These are phyloP conservation scores for Apantesis nais DNA, from an alignment of 2,888 invertebrate species.

Conservation along the genomic window DNA sequence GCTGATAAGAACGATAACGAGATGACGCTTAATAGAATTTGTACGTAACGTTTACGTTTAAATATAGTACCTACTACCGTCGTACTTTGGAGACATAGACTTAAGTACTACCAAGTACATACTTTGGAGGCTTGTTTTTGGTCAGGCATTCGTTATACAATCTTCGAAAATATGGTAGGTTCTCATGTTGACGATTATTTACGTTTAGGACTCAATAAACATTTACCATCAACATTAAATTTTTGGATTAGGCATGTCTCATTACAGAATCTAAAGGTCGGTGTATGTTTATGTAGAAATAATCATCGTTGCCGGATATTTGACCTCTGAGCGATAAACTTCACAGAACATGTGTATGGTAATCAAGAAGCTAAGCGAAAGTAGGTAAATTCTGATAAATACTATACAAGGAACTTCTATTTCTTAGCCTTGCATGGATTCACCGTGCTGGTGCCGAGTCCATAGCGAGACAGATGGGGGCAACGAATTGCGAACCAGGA, in stretches of 20 bases:
- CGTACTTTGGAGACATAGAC: background rate
- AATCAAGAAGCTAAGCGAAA: background rate
- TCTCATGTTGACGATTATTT: background rate
- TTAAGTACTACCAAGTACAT: too few species aligned
- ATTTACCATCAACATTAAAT: background rate
- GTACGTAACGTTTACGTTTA: background rate
- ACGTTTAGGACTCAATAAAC: background rate
- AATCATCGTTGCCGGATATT: background rate
- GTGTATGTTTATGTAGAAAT: background rate
- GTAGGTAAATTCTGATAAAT: background rate
- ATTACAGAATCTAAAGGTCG: background rate
- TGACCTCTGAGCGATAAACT: background rate
- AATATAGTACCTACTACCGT: background rate
- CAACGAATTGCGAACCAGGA: too few species aligned
- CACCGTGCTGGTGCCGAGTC: too few species aligned
- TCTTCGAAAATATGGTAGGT: background rate
- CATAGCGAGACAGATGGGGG: too few species aligned
- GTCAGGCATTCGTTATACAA: background rate
- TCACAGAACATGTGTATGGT: background rate
- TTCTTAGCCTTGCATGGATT: too few species aligned
- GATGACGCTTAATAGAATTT: conserved; percentile 9
- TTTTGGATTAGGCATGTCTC: background rate
- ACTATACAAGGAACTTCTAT: too few species aligned
- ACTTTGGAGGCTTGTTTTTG: background rate
- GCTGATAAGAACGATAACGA: conserved; percentile 35